phyloP scores from a whole-genome alignment of 2,113 vertebrate genomes.

The Lepisosteus oculatus region DNA sequence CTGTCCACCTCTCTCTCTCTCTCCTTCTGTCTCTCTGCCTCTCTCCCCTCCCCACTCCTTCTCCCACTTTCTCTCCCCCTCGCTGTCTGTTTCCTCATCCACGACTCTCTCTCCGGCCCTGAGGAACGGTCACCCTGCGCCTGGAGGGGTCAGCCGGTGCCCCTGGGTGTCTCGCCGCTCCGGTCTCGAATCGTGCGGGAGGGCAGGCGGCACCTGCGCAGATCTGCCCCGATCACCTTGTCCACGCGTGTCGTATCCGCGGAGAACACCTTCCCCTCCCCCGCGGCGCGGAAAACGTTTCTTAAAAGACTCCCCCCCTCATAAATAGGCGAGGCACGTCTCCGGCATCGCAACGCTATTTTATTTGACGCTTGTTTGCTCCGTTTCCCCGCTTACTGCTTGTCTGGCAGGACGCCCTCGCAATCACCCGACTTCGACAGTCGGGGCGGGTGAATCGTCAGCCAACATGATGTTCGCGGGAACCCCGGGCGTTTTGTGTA shows the following conservation, averaged over 20 bases:
- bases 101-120: slow-evolving; percentile 6
- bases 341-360: too few relatives aligned
- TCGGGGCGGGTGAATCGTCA: too few relatives aligned
- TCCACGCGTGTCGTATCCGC: neutral
- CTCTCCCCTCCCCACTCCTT: slow-evolving; percentile 32
- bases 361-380: too few relatives aligned
- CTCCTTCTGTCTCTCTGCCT: slow-evolving; percentile 33
- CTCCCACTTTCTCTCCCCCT: slow-evolving; percentile 40
- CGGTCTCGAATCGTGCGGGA: neutral
- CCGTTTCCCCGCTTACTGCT: too few relatives aligned
- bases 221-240: slow-evolving; percentile 35
- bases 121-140: neutral
- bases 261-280: too few relatives aligned
- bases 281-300: too few relatives aligned
- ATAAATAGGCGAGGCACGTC: too few relatives aligned
- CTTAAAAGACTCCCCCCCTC: too few relatives aligned
- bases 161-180: neutral
- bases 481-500: too few relatives aligned
- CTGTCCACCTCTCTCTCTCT: slow-evolving; percentile 42
- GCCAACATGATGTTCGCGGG: too few relatives aligned
- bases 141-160: slow-evolving; percentile 3
- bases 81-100: neutral
- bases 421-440: too few relatives aligned
- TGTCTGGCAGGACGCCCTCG: too few relatives aligned
- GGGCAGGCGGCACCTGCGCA: slow-evolving; percentile 12